Base-by-base conservation (phyloP, 1,140 invertebrate species). In the Ceratosolen solmsi region DNA sequence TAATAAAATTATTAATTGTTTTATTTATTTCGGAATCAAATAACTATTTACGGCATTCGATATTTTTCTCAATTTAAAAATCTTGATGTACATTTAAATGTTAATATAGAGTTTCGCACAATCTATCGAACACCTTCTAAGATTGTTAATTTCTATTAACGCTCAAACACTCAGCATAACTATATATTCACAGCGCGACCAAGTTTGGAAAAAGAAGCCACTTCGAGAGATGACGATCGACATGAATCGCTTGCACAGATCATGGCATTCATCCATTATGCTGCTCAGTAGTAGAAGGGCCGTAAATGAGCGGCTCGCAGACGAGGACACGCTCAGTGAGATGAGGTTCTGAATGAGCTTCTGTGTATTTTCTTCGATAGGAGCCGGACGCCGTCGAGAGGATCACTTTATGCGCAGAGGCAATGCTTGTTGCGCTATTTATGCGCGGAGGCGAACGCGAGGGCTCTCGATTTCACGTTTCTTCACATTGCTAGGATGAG, bases 251-350 rank as follows among this genome's bases (percentile, higher is more conserved):
- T 38, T 38, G 63, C 63, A 68, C 33, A 68, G 63, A 68, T 68
- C 33, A 27, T 68, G 22, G 33, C 9, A 68, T 68, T 68, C 63
- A 68, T 68, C 33, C 63, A 68, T 68, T 68, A 13, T 68, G 33
- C 7, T 15, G 15, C n/a, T n/a, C n/a, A 1, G 17, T 33, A 3
- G 63, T 11, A 68, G 63, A n/a, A 68, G 63, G 7, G 22, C 63
- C 63, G 8, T 87, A 86, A 87, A 87, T 85, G 86, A 83, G 86
- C 85, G 84, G 83, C 85, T 77, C 79, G 70, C 20, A 56, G 58
- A 60, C 79, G 51, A 60, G 51, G 70, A 38, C 65, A 72, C 80
- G 76, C 71, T 74, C 65, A 68, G 22, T 1, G 22, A 68, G 20
- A 38, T 38, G 33, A 68, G 33, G 11, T 2, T 36, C 33, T 68